Conservation (phyloP, 2,797 vertebrate genomes). For the Gambusia yucatana region DNA sequence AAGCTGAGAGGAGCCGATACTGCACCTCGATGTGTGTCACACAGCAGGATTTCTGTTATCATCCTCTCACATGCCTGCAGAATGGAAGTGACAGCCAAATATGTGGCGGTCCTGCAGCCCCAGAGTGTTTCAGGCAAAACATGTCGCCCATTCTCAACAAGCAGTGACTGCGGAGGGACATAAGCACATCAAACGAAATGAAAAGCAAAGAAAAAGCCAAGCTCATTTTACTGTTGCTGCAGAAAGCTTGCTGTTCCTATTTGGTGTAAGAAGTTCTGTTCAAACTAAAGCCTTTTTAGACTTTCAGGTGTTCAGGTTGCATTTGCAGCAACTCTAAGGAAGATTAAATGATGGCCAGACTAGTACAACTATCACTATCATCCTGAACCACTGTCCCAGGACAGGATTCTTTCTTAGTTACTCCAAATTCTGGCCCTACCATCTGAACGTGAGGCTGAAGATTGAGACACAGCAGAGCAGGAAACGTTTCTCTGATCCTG, state of each 20-base stretch:
- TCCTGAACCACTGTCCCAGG: background rate
- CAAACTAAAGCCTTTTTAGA: background rate
- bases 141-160: slow-evolving; percentile 18
- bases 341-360: background rate
- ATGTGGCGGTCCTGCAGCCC: slow-evolving; percentile 50
- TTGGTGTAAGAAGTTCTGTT: background rate
- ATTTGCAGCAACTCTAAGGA: background rate
- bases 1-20: slow-evolving; percentile 18
- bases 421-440: background rate
- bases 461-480: background rate
- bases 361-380: background rate
- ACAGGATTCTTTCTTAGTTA: background rate
- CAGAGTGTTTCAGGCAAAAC: slow-evolving; percentile 45
- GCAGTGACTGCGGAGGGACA: slow-evolving; percentile 1
- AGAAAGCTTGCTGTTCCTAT: background rate
- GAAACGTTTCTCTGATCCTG: background rate
- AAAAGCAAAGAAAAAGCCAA: background rate
- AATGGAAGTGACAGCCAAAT: slow-evolving; percentile 68
- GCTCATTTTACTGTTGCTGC: background rate
- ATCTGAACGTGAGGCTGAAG: background rate
- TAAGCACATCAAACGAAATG: slow-evolving; percentile 10
- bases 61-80: slow-evolving; percentile 72
- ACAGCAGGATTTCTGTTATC: slow-evolving; percentile 74
- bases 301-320: background rate
- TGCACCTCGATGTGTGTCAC: slow-evolving; percentile 61